Evolutionary conservation across 2,888 invertebrate species (phyloP).

Genomic region (Drosophila quinaria): DNA sequence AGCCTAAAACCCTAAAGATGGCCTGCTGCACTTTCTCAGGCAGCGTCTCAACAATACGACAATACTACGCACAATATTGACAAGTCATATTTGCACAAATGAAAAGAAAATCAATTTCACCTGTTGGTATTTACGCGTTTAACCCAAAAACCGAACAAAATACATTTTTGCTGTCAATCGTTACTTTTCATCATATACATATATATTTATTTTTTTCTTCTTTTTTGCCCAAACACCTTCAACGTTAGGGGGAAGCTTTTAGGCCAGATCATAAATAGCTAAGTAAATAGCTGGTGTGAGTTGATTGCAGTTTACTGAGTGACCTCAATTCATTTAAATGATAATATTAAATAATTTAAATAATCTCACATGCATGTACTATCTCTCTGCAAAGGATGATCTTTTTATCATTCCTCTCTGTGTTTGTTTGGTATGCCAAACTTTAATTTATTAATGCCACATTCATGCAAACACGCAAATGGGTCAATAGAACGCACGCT

Average conservation of each 20-base stretch:
- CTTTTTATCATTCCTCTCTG: not conserved
- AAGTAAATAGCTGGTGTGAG: constrained; percentile 10
- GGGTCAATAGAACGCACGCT: constrained; percentile 71
- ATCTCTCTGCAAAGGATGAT: not conserved
- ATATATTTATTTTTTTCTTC: constrained; percentile 1
- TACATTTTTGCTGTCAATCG: constrained; percentile 33
- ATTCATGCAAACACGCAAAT: constrained; percentile 57
- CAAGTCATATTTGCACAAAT: constrained; percentile 85
- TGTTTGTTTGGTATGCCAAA: constrained; percentile 39
- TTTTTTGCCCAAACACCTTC: not conserved
- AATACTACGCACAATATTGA: constrained; percentile 81
- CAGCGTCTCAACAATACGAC: constrained; percentile 21
- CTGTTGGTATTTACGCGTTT: constrained; percentile 83
- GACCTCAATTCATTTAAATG: not conserved
- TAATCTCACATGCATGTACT: not conserved
- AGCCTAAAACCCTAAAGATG: constrained; percentile 21
- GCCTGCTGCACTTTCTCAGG: constrained; percentile 76
- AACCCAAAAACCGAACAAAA: constrained; percentile 75
- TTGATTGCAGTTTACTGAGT: constrained; percentile 3
- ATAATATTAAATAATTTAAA: too few relatives aligned
- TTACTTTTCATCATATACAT: constrained; percentile 27
- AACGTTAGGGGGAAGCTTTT: not conserved
- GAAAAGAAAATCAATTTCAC: constrained; percentile 86
- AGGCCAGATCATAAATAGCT: not conserved
- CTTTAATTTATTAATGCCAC: constrained; percentile 36